Conservation (phyloP, 2,888 invertebrate species). For the Ichneumoninae sp. region DNA sequence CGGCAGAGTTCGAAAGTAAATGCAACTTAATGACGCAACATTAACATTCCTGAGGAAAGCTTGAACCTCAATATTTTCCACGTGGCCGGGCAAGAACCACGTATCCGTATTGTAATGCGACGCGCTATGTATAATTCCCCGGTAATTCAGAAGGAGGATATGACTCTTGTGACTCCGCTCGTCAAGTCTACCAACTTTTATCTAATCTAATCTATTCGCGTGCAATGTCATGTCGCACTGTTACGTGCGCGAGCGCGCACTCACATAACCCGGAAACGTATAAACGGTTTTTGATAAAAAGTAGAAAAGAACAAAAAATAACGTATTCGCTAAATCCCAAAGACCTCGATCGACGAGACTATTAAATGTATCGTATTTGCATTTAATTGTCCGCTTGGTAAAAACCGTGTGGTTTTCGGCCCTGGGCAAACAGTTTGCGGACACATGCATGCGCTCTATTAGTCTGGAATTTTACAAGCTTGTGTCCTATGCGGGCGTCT, state of each 20-base stretch:
- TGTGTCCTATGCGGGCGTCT: slow-evolving; percentile 1
- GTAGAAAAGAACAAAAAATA: background rate
- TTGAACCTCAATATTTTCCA: slow-evolving; percentile 28
- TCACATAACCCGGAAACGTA: background rate
- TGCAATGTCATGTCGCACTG: slow-evolving; percentile 26
- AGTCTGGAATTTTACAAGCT: slow-evolving; percentile 44
- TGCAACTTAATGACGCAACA: slow-evolving; percentile 36
- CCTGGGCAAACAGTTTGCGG: background rate
- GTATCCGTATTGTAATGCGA: background rate
- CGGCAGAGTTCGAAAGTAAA: slow-evolving; percentile 15
- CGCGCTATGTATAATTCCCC: slow-evolving; percentile 4
- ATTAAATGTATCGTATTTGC: background rate
- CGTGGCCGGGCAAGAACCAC: slow-evolving; percentile 29
- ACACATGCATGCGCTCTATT: slow-evolving; percentile 4
- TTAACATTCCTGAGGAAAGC: slow-evolving; percentile 11
- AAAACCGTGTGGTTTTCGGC: background rate
- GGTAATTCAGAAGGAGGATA: slow-evolving; percentile 31
- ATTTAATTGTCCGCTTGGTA: background rate
- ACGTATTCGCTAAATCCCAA: background rate
- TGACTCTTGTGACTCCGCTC: slow-evolving; percentile 21
- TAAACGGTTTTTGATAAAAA: background rate
- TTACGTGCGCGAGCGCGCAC: background rate
- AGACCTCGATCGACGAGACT: background rate
- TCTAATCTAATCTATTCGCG: slow-evolving; percentile 39
- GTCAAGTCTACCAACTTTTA: slow-evolving; percentile 22